Evolutionary conservation across 2,113 vertebrate species (phyloP), one percentile per base, ranked within the genome.

Genomic region (Corapipo altera): DNA sequence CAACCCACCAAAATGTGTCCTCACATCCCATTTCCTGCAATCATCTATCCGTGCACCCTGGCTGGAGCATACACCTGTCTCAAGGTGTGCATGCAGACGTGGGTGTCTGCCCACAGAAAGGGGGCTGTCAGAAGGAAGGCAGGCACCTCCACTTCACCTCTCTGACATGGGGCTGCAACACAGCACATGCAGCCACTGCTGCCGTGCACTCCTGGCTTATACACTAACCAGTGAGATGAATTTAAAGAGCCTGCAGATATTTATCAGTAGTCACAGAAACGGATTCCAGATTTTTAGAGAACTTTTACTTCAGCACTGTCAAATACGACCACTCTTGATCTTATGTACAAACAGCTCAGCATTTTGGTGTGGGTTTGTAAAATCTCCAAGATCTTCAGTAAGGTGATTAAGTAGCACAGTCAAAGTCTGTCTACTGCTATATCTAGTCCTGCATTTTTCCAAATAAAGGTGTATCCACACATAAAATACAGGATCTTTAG

Each of bases 31-130:
- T 49, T 84, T 72, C 32, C 32, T 85, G 35, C 27, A 23, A 24
- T 22, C 2, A 1, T 10, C 28, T 20, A 5, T 19, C 30, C 43
- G 28, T 5, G 4, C 11, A 26, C 6, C 35, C 33, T 22, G 33
- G 23, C 9, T 49, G 28, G 41, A 88, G 27, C 20, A 4, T 0
- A 1, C 0, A 0, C 26, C 13, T 61, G 8, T 24, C 46, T 88
- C 4, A 2, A 19, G 51, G 15, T 66, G 33, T 59, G 48, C 73
- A 59, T 0, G 0, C 33, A 41, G 30, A 10, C 3, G 6, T 52
- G 74, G 37, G 6, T 44, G 16, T 35, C 39, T 30, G 3, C 3
- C 22, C 41, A 27, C 39, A 46, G 37, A 73, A 89, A 58, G 0
- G 1, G 12, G 54, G 6, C 13, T n/a, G 30, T 55, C 37, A 16